These are phyloP conservation scores for Pavo muticus DNA, from an alignment of 2,113 vertebrate species.

Conservation along the genomic window DNA sequence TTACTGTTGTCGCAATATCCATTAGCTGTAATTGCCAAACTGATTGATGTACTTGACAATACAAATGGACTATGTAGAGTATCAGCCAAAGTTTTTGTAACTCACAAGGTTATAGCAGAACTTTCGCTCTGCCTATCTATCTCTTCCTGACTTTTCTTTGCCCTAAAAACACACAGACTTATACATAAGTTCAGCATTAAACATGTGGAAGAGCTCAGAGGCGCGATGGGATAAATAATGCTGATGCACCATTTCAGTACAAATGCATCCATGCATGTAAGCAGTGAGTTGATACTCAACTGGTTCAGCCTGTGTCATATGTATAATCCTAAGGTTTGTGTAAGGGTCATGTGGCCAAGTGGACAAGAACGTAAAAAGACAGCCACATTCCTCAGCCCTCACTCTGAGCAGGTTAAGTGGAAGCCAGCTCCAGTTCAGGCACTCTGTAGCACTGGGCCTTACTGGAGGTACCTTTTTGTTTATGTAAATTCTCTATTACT, in stretches of 20 bases:
- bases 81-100: background rate
- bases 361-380: background rate
- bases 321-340: background rate
- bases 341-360: background rate
- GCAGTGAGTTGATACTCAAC: background rate
- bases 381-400: fast-evolving
- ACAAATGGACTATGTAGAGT: background rate
- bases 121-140: background rate
- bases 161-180: background rate
- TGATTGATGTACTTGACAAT: background rate
- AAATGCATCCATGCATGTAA: fast-evolving
- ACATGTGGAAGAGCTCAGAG: background rate
- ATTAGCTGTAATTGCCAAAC: conserved; percentile 4
- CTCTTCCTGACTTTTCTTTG: background rate
- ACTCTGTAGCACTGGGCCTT: background rate
- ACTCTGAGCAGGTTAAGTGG: background rate
- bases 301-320: background rate
- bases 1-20: background rate
- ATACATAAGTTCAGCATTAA: background rate
- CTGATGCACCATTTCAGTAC: background rate
- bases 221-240: background rate
- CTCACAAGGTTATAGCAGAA: background rate
- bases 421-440: background rate
- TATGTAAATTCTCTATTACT: background rate
- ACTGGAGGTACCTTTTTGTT: background rate